Evolutionary conservation across 2,888 invertebrate species (phyloP).

Genomic region (Lithophane socia): DNA sequence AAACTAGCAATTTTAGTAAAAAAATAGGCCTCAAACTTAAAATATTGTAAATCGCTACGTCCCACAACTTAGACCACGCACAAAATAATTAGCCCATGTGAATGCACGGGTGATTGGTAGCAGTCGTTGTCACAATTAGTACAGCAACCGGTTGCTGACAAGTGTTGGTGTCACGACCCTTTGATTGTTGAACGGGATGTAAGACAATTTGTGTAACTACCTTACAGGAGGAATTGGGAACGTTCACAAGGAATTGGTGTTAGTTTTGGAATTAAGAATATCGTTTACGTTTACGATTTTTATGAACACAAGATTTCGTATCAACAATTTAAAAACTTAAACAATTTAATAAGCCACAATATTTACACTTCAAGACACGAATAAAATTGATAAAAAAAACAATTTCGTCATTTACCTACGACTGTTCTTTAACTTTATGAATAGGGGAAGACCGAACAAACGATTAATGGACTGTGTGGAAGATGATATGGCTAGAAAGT

Average conservation of each 20-base stretch:
- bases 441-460: no score
- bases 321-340: no score
- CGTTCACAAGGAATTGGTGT: background rate
- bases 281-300: background rate
- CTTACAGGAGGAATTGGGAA: background rate
- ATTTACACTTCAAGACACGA: no score
- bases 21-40: background rate
- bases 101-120: slow-evolving; percentile 64
- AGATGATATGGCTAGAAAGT: no score
- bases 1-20: background rate
- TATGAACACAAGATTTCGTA: no score
- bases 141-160: slow-evolving; percentile 53
- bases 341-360: no score
- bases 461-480: no score
- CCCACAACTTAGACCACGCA: slow-evolving; percentile 16
- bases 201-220: slow-evolving; percentile 26
- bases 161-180: slow-evolving; percentile 35
- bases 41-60: slow-evolving; percentile 9
- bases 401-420: no score
- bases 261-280: background rate
- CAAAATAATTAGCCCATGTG: slow-evolving; percentile 67
- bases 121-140: slow-evolving; percentile 67
- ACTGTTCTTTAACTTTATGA: no score
- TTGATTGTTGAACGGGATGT: slow-evolving; percentile 40
- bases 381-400: no score